Conservation (phyloP, 2,888 invertebrate genomes). For the Thymelicus lineola region DNA sequence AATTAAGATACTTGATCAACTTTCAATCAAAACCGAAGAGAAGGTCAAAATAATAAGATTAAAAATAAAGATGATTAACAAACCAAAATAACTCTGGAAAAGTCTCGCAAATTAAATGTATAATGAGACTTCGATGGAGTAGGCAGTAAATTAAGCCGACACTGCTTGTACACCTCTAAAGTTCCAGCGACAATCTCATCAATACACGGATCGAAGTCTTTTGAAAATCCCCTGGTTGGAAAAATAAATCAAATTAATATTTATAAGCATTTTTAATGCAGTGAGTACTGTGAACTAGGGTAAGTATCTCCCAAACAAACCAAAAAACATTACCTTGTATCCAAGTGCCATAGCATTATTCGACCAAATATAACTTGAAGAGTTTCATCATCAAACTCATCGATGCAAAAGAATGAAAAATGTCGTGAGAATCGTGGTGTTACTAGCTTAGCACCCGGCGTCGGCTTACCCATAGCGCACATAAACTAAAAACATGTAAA, state of each 20-base stretch:
- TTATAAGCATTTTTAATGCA: background rate
- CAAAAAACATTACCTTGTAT: slow-evolving; percentile 87
- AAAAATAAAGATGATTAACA: slow-evolving; percentile 25
- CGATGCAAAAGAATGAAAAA: slow-evolving; percentile 93
- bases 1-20: slow-evolving; percentile 4
- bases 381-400: slow-evolving; percentile 94
- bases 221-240: slow-evolving; percentile 92
- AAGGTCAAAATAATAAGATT: background rate
- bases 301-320: background rate
- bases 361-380: slow-evolving; percentile 94
- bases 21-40: background rate
- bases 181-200: slow-evolving; percentile 95
- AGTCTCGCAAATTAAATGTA: slow-evolving; percentile 97
- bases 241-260: background rate
- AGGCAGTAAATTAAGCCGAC: slow-evolving; percentile 92
- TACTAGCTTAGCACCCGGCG: slow-evolving; percentile 92
- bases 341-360: slow-evolving; percentile 97
- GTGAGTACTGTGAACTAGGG: background rate
- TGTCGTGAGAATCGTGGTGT: slow-evolving; percentile 95
- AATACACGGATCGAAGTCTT: slow-evolving; percentile 97
- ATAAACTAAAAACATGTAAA: slow-evolving; percentile 86
- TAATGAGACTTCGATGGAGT: slow-evolving; percentile 98
- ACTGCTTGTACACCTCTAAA: slow-evolving; percentile 93
- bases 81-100: slow-evolving; percentile 95
- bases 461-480: slow-evolving; percentile 93